Conservation (phyloP, 2,888 invertebrate genomes). For the Phalangium opilio region DNA sequence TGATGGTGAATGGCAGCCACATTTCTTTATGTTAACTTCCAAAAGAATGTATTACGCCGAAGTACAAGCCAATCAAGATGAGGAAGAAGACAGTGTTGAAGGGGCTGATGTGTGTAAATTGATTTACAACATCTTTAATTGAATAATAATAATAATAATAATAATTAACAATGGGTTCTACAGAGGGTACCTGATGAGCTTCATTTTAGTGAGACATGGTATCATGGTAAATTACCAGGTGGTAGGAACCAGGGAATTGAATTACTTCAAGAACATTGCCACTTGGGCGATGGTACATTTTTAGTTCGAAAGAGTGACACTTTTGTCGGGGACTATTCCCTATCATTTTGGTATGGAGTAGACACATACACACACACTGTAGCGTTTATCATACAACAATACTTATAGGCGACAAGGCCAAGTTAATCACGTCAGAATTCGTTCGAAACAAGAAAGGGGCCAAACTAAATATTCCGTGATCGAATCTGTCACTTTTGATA, state of each 20-base stretch:
- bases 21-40: conserved; percentile 79
- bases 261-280: conserved; percentile 53
- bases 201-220: conserved; percentile 86
- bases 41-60: conserved; percentile 73
- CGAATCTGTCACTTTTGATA: conserved; percentile 75
- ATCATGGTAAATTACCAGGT: conserved; percentile 68
- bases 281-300: conserved; percentile 80
- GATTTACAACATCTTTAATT: not conserved
- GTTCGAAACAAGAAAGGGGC: conserved; percentile 66
- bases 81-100: conserved; percentile 39
- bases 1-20: conserved; percentile 64
- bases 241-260: conserved; percentile 63
- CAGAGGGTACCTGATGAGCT: conserved; percentile 61
- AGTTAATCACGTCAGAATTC: conserved; percentile 83
- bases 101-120: conserved; percentile 35
- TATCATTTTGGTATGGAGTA: conserved; percentile 86
- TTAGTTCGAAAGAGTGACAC: conserved; percentile 82
- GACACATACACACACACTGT: too few species aligned
- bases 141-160: too few species aligned
- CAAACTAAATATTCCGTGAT: conserved; percentile 78
- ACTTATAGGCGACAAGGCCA: conserved; percentile 45
- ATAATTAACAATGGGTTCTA: conserved; percentile 10
- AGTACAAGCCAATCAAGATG: conserved; percentile 29
- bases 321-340: conserved; percentile 86
- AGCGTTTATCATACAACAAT: conserved; percentile 4